Conservation (phyloP, 2,888 invertebrate genomes). For the Scaeva pyrastri region DNA sequence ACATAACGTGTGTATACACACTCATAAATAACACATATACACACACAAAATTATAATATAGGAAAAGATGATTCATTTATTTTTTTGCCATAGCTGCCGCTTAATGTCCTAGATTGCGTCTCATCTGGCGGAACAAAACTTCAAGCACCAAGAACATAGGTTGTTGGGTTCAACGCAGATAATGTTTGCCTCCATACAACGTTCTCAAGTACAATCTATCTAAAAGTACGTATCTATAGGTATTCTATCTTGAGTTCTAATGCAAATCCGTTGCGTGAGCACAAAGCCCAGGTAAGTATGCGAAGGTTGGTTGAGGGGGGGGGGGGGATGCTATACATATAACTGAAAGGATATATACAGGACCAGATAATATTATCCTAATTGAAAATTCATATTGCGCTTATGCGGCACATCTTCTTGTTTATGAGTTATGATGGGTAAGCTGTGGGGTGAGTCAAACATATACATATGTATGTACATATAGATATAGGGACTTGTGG, state of each 20-base stretch:
- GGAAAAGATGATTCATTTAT: constrained; percentile 40
- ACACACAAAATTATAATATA: not conserved
- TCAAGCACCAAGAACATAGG: constrained; percentile 48
- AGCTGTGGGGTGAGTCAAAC: not conserved
- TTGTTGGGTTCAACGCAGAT: constrained; percentile 47
- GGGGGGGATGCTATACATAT: not conserved
- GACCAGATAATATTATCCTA: constrained; percentile 59
- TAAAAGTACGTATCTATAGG: not conserved
- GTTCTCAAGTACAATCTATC: too few relatives aligned
- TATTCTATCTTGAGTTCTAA: constrained; percentile 24
- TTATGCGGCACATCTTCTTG: constrained; percentile 50
- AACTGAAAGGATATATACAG: constrained; percentile 31
- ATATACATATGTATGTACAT: too few relatives aligned
- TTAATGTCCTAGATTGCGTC: constrained; percentile 58
- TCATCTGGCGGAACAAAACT: constrained; percentile 42
- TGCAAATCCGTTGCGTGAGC: constrained; percentile 46
- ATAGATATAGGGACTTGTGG: too few relatives aligned
- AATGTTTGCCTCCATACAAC: not conserved
- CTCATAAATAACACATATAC: not conserved
- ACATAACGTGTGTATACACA: not conserved
- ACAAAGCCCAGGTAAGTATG: constrained; percentile 27
- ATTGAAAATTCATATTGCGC: constrained; percentile 64
- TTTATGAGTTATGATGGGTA: constrained; percentile 18
- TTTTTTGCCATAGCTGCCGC: constrained; percentile 3
- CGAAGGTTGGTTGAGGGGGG: too few relatives aligned